These are phyloP conservation scores for Carterocephalus palaemon DNA, from an alignment of 2,888 invertebrate genomes.

Conservation along the genomic window DNA sequence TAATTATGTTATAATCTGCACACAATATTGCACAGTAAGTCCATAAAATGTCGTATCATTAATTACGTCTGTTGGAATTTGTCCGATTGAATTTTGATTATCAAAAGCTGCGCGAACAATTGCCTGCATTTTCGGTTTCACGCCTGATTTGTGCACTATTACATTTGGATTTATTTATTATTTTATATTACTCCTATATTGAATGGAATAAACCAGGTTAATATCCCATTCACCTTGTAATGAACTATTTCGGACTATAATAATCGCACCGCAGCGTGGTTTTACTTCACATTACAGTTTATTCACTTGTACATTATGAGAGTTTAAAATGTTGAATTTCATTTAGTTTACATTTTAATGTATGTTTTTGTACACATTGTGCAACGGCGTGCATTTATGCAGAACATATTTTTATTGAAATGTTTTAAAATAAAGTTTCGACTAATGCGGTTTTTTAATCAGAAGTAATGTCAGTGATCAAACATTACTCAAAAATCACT, in stretches of 20 bases:
- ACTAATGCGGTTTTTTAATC: too few species aligned
- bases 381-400: too few species aligned
- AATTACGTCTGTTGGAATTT: conserved; percentile 34
- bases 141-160: conserved; percentile 22
- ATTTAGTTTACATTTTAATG: neutral
- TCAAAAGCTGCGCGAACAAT: conserved; percentile 20
- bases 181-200: conserved; percentile 19
- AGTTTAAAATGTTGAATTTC: neutral
- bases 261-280: conserved; percentile 15
- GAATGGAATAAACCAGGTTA: conserved; percentile 9
- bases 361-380: too few species aligned
- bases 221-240: conserved; percentile 13
- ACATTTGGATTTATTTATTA: conserved; percentile 24
- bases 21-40: conserved; percentile 45
- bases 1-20: conserved; percentile 57
- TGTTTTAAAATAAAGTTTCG: too few species aligned
- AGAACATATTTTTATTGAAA: too few species aligned
- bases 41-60: conserved; percentile 40
- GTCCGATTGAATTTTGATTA: conserved; percentile 18
- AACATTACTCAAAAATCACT: too few species aligned
- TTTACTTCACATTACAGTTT: conserved; percentile 9
- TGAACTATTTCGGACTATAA: conserved; percentile 19
- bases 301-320: conserved; percentile 7
- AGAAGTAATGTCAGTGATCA: too few species aligned
- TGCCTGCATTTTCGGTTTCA: conserved; percentile 24